Evolutionary conservation across 2,797 vertebrate species (phyloP), one percentile per base, ranked within the genome.

Genomic region (Cossypha dichroa): DNA sequence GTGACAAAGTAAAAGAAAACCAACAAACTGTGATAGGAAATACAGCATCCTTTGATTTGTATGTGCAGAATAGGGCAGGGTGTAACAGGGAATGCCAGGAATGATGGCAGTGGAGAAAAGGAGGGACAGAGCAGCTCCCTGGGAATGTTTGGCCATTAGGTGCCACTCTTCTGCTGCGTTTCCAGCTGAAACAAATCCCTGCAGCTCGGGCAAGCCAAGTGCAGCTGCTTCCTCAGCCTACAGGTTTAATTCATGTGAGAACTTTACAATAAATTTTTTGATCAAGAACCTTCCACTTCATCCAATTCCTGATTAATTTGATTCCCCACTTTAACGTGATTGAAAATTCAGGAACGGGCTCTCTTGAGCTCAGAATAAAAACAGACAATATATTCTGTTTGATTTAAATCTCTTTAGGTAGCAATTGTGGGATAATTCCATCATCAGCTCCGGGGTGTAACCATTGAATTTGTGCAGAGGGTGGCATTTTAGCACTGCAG

Each of bases 121-220:
- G 41, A 63, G 45, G 38, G 7, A 55, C 15, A 69, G 29, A 69
- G 34, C 41, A 13, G 8, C 3, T 66, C 31, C 48, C 23, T 58
- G 76, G 11, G 59, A 64, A 29, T 12, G 13, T 88, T 49, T 88
- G 90, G 52, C 97, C 97, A 86, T 96, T 96, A 95, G 97, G 96
- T 98, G 97, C 93, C 98, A 97, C 90, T 96, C 66, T 98, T 97
- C 82, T 93, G 92, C 96, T 97, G 51, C 21, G 0, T 73, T 96
- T 95, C 82, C 60, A 34, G 4, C 52, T 20, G 45, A 23, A 20
- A 18, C 33, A 49, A 51, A 51, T n/a, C 45, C 33, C 62, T 66
- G 16, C 64, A 15, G 29, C 15, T 41, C 31, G 46, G 38, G 18
- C 3, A 46, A 91, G 46, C 38, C 52, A 25, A 79, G 23, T 17